phyloP scores from a whole-genome alignment of 2,113 vertebrate species.

The Helogale parvula region DNA sequence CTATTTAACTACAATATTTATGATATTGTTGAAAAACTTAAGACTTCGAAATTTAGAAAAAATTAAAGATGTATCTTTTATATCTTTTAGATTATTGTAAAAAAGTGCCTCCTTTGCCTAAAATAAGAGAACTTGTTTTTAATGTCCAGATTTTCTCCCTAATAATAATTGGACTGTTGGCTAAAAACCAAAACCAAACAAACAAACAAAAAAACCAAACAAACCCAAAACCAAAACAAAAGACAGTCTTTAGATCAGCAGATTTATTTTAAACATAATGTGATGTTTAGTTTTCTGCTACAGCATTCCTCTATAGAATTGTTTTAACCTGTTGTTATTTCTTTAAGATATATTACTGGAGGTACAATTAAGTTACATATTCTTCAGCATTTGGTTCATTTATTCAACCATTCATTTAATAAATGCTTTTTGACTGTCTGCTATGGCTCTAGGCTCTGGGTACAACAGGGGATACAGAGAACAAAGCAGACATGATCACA shows the following conservation, averaged over 20 bases:
- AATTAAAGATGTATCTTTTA: background rate
- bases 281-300: background rate
- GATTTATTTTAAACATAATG: background rate
- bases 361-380: background rate
- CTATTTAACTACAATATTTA: background rate
- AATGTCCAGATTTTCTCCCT: background rate
- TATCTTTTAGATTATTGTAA: background rate
- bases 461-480: background rate
- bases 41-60: background rate
- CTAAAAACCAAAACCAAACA: background rate
- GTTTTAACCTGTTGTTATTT: background rate
- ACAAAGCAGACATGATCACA: background rate
- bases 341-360: slow-evolving; percentile 1
- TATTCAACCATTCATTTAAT: background rate
- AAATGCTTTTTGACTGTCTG: slow-evolving; percentile 14
- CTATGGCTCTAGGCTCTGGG: background rate
- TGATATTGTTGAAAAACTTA: slow-evolving; percentile 23
- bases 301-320: background rate
- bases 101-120: background rate
- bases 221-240: background rate
- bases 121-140: background rate
- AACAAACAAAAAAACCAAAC: background rate
- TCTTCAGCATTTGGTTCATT: background rate
- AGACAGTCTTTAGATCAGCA: background rate
- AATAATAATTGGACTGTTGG: background rate